phyloP scores from a whole-genome alignment of 2,888 invertebrate genomes.

The Neuroscelio doddi region DNA sequence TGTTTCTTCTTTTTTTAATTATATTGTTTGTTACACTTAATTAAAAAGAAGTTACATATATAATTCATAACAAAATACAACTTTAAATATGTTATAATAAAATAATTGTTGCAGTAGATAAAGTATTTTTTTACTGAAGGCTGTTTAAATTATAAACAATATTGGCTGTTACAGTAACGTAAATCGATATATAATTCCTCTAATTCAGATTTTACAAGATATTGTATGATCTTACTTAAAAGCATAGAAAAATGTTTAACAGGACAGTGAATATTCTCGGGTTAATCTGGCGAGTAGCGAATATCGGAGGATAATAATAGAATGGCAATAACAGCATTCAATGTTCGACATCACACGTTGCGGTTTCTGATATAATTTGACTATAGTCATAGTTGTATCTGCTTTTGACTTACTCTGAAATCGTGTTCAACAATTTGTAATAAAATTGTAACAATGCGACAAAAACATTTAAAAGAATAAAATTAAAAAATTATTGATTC shows the following conservation, averaged over 20 bases:
- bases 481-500: neutral
- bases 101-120: too few relatives aligned
- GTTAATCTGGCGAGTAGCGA: neutral
- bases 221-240: too few relatives aligned
- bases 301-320: conserved; percentile 34
- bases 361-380: conserved; percentile 6
- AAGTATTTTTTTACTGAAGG: too few relatives aligned
- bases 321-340: conserved; percentile 26
- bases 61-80: too few relatives aligned
- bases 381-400: neutral
- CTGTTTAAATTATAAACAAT: too few relatives aligned
- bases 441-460: neutral
- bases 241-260: neutral
- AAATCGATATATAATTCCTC: too few relatives aligned
- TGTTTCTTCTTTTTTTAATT: too few relatives aligned
- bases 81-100: too few relatives aligned
- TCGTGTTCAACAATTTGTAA: conserved; percentile 2
- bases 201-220: too few relatives aligned
- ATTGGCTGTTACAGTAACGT: too few relatives aligned
- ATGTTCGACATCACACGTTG: conserved; percentile 12
- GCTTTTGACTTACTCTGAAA: conserved; percentile 8
- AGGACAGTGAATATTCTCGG: neutral
- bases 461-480: neutral
- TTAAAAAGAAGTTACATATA: too few relatives aligned
- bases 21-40: too few relatives aligned